Evolutionary conservation across 2,797 vertebrate species (phyloP).

Genomic region (Centropyge bicolor): DNA sequence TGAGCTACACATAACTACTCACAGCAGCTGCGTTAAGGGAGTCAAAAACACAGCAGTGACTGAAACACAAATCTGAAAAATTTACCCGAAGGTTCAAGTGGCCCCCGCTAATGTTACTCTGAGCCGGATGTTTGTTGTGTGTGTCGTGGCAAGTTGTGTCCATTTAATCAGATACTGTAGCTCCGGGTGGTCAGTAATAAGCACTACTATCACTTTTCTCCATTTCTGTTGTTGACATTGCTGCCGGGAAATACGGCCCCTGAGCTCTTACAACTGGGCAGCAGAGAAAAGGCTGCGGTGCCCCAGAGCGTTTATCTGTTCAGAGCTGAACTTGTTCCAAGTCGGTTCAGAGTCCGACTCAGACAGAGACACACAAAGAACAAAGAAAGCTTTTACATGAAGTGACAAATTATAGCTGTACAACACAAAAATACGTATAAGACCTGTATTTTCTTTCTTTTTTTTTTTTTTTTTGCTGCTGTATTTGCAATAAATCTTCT

Average conservation of each 20-base stretch:
- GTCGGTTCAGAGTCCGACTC: not conserved
- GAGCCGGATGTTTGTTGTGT: conserved; percentile 36
- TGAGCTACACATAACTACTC: conserved; percentile 29
- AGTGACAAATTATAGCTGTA: not conserved
- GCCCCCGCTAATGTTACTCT: conserved; percentile 23
- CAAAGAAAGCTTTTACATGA: not conserved
- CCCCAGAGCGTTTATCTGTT: conserved; percentile 43
- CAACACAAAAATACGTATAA: too few relatives aligned
- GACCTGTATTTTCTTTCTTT: not conserved
- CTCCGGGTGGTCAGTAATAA: conserved; percentile 52
- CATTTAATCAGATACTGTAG: conserved; percentile 40
- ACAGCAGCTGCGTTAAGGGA: conserved; percentile 2
- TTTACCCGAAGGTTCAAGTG: conserved; percentile 33
- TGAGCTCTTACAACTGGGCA: conserved; percentile 38
- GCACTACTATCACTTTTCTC: conserved; percentile 28
- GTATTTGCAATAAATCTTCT: too few relatives aligned
- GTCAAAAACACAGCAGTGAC: conserved; percentile 36
- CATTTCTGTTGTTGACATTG: conserved; percentile 45
- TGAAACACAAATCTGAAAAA: conserved; percentile 41
- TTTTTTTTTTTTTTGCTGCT: not conserved
- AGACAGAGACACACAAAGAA: conserved; percentile 22
- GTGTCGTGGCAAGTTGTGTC: conserved; percentile 33
- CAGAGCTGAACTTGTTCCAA: conserved; percentile 35
- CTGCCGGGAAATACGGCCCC: conserved; percentile 25
- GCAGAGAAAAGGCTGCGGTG: conserved; percentile 33